Evolutionary conservation across 2,797 vertebrate genomes (phyloP), one percentile per base, ranked within the genome.

Genomic region (Danio jaintianensis): DNA sequence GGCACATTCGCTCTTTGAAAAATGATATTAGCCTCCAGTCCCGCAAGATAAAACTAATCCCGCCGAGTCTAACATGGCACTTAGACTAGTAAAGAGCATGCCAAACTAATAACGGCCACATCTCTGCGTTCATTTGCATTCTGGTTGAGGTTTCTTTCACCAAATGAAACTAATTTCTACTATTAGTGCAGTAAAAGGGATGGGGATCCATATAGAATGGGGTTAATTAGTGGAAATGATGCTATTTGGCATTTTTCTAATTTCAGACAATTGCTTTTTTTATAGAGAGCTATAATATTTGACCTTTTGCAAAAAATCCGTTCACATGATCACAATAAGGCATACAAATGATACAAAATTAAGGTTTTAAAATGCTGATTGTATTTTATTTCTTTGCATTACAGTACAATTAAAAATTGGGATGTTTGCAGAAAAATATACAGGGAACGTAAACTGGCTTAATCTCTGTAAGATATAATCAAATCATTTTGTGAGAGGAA

Each of bases 21-120:
- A 93, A 94, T 92, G 90, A 93, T 92, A 93, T 92, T 90, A 89
- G 89, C 90, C 81, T 40, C 50, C 84, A 79, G 90, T 93, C 90
- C 89, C 81, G 18, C 13, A 85, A 90, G 92, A 94, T 94, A 94
- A 93, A 93, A 92, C 93, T 92, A 92, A 93, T 93, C 90, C 91
- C 80, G 6, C 81, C 7, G 53, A 89, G 88, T 81, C 80, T 83
- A 58, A 87, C 88, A 86, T 71, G 83, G 82, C 88, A 90, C 81
- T 87, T 82, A 78, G 87, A 78, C 76, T 78, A 85, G 86, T 84
- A 82, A 87, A 88, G 86, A 86, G 88, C 79, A 84, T 80, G 87
- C 69, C 84, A 86, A 89, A 89, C 90, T 91, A 92, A 94, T 94
- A 92, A 56, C 87, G 58, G 52, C 82, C 82, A 90, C 90, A 92